These are phyloP conservation scores for Larimichthys crocea DNA, from an alignment of 2,113 vertebrate species.

Conservation along the genomic window DNA sequence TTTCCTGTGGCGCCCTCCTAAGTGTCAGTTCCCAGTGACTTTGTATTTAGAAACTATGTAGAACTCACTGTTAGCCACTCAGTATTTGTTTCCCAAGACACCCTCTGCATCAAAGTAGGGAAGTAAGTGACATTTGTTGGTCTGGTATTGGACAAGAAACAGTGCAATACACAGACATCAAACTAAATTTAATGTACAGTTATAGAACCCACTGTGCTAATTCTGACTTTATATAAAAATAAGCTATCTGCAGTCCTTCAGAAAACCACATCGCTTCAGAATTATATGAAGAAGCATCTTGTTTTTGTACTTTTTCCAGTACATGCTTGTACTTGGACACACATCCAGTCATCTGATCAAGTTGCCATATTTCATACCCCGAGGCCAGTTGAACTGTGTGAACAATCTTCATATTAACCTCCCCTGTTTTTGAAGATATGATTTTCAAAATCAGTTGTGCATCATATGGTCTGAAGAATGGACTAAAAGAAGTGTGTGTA, in stretches of 20 bases:
- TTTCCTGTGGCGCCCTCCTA: conserved; percentile 52
- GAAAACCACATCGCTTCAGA: conserved; percentile 41
- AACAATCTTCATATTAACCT: conserved; percentile 47
- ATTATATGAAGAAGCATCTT: conserved; percentile 33
- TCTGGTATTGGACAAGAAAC: conserved; percentile 15
- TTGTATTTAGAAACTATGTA: conserved; percentile 42
- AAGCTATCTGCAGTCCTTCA: conserved; percentile 18
- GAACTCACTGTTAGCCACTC: conserved; percentile 5
- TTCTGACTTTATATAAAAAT: conserved; percentile 25
- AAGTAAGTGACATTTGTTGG: conserved; percentile 31
- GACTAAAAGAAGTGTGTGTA: conserved; percentile 56
- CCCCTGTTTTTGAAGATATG: conserved; percentile 42
- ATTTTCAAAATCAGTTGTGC: conserved; percentile 55
- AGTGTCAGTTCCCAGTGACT: conserved; percentile 56
- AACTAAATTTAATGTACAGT: conserved; percentile 8
- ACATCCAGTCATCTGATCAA: conserved; percentile 53
- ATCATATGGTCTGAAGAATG: conserved; percentile 62
- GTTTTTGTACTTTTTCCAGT: conserved; percentile 48
- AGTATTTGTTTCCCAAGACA: conserved; percentile 15
- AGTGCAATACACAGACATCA: not conserved
- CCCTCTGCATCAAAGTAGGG: conserved; percentile 32
- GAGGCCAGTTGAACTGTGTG: conserved; percentile 43
- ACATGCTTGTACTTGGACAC: conserved; percentile 58
- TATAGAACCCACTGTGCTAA: not conserved
- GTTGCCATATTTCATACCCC: conserved; percentile 55